Evolutionary conservation across 2,797 vertebrate species (phyloP).

Genomic region (Decapterus maruadsi): DNA sequence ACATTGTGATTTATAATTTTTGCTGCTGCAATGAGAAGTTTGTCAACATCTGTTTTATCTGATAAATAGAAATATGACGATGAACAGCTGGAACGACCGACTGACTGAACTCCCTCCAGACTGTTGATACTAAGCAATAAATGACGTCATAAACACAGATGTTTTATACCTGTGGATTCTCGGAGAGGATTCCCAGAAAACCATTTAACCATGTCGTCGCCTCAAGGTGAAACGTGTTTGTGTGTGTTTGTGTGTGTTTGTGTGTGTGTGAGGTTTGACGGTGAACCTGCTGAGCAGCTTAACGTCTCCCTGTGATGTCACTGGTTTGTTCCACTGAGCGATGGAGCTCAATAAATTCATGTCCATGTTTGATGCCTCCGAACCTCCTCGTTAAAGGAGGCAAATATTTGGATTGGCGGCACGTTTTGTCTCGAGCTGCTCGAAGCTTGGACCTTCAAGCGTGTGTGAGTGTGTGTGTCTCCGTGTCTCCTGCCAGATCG

Average conservation of each 20-base stretch:
- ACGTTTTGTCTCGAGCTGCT: background rate
- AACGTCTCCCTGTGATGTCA: too few relatives aligned
- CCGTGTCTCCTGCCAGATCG: background rate
- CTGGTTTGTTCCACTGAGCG: background rate
- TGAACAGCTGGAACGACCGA: too few relatives aligned
- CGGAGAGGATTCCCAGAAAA: too few relatives aligned
- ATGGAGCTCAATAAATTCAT: background rate
- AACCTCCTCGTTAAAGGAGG: background rate
- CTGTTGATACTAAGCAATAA: too few relatives aligned
- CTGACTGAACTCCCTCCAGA: too few relatives aligned
- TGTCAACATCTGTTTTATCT: too few relatives aligned
- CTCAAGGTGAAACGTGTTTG: background rate
- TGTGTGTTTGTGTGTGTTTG: background rate
- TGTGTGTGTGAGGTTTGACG: background rate
- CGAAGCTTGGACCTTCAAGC: background rate
- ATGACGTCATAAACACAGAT: too few relatives aligned
- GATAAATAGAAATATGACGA: too few relatives aligned
- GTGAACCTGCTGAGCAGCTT: background rate
- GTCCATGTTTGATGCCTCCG: background rate
- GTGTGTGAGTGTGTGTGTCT: background rate
- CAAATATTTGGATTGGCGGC: conserved; percentile 11
- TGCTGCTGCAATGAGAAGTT: too few relatives aligned
- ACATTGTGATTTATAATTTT: too few relatives aligned
- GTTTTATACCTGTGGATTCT: too few relatives aligned
- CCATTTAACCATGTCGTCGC: background rate